phyloP scores from a whole-genome alignment of 92 coral and sea anemone genomes.

The Parazoanthus darwini region DNA sequence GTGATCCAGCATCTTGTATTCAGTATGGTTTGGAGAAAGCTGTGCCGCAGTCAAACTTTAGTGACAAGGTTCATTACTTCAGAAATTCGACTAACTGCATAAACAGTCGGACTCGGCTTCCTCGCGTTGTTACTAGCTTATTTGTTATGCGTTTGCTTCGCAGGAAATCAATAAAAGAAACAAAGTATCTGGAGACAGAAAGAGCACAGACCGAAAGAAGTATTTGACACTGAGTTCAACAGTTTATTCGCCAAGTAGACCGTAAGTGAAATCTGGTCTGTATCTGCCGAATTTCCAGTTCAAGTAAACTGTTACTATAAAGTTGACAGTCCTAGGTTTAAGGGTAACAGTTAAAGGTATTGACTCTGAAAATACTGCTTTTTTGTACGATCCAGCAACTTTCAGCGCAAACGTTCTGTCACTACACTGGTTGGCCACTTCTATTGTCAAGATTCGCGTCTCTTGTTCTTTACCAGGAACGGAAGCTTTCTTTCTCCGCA shows the following conservation, averaged over 20 bases:
- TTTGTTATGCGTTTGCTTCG: no score
- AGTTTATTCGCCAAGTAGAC: slow-evolving; percentile 16
- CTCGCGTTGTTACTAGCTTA: no score
- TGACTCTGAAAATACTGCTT: slow-evolving; percentile 57
- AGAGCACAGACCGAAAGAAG: no score
- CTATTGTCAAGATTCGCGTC: slow-evolving; percentile 67
- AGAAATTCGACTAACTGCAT: no score
- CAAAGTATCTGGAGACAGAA: no score
- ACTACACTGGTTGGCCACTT: slow-evolving; percentile 66
- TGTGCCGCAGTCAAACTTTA: no score
- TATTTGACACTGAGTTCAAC: not conserved
- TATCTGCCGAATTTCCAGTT: slow-evolving; percentile 84
- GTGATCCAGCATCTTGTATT: no score
- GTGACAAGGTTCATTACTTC: no score
- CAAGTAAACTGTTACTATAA: slow-evolving; percentile 67
- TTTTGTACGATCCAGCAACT: slow-evolving; percentile 60
- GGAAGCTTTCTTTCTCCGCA: slow-evolving; percentile 45
- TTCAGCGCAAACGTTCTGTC: slow-evolving; percentile 53
- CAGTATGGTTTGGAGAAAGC: no score
- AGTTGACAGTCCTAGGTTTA: slow-evolving; percentile 71
- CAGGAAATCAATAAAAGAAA: no score
- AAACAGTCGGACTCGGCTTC: no score
- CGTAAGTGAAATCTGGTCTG: slow-evolving; percentile 55
- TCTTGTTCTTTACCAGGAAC: slow-evolving; percentile 52
- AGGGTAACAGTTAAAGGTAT: slow-evolving; percentile 62